Conservation (phyloP, 2,888 invertebrate species). For the Nudaria mundana region DNA sequence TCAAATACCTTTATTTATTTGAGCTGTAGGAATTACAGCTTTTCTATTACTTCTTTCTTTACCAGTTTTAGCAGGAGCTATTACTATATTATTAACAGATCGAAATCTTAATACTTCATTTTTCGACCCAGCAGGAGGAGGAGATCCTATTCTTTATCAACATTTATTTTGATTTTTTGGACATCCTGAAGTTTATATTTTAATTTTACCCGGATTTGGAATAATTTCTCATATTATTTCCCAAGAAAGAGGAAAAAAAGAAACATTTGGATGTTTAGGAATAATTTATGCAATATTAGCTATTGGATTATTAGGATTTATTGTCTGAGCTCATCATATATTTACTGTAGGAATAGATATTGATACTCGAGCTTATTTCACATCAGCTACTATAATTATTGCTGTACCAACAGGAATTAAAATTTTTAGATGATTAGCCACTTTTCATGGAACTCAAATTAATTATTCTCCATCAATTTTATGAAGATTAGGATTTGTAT, state of each 20-base stretch:
- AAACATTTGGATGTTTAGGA: slow-evolving; percentile 86
- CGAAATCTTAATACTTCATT: slow-evolving; percentile 91
- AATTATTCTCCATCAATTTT: slow-evolving; percentile 80
- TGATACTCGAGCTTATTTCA: slow-evolving; percentile 92
- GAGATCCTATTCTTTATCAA: slow-evolving; percentile 90
- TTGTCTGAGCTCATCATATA: slow-evolving; percentile 93
- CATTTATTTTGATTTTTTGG: slow-evolving; percentile 95
- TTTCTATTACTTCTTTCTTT: slow-evolving; percentile 83
- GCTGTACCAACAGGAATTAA: slow-evolving; percentile 92
- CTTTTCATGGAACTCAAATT: slow-evolving; percentile 84
- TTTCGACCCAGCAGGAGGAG: slow-evolving; percentile 90
- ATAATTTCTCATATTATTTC: slow-evolving; percentile 90
- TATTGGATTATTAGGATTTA: slow-evolving; percentile 91
- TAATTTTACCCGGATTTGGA: slow-evolving; percentile 92
- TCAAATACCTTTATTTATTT: slow-evolving; percentile 86
- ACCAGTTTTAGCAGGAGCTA: slow-evolving; percentile 89
- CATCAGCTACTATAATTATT: slow-evolving; percentile 93
- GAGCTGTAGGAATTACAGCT: slow-evolving; percentile 82
- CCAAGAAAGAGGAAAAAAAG: slow-evolving; percentile 87
- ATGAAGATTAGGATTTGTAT: slow-evolving; percentile 88
- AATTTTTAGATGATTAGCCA: slow-evolving; percentile 89
- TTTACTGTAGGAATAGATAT: slow-evolving; percentile 92
- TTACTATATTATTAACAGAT: slow-evolving; percentile 89
- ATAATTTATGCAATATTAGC: slow-evolving; percentile 93
- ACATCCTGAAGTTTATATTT: slow-evolving; percentile 93